Evolutionary conservation across 1,140 invertebrate species (phyloP), one percentile per base, ranked within the genome.

Genomic region (Zaprionus ornatus): DNA sequence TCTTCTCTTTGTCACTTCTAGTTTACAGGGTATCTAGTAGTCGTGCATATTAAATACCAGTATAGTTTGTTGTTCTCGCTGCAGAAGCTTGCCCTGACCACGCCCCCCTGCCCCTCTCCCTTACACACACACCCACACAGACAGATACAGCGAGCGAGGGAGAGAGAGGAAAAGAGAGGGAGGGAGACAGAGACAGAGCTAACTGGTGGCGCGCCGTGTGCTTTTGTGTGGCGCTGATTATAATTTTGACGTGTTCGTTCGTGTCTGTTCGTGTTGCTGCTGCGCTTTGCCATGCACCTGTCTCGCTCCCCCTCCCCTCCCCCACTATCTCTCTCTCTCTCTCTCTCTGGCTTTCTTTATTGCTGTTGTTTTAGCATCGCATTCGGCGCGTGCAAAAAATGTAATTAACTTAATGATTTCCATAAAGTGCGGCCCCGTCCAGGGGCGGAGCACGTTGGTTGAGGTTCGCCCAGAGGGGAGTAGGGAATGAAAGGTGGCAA

Each of bases 401-500:
- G 77, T 88, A 88, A 88, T 88, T 88, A 88, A 88, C 85, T 88
- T 88, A 88, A 88, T 88, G 84, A 88, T 88, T 88, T 88, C 73
- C 85, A 88, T 88, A 88, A 88, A 81, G 65, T 73, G 63, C 62
- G 63, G 75, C 59, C 75, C 48, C 3, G 62, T 32, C 15, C 55
- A 5, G n/a, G 56, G 32, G n/a, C 15, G 12, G 7, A 10, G 60
- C 37, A 27, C 5, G 15, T 9, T n/a, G 21, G 60, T 65, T 9
- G 21, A 17, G 50, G 52, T 40, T 17, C 15, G 25, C 52, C 7
- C 23, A 6, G 52, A 5, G 40, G 40, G n/a, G n/a, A n/a, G 40
- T 17, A n/a, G 40, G 15, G 5, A 17, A 32, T 32, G 29, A 10
- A n/a, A n/a, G 15, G 15, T 15, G 15, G 15, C 6, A 45, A n/a